Evolutionary conservation across 2,888 invertebrate genomes (phyloP).

Genomic region (Macrophya annulata): DNA sequence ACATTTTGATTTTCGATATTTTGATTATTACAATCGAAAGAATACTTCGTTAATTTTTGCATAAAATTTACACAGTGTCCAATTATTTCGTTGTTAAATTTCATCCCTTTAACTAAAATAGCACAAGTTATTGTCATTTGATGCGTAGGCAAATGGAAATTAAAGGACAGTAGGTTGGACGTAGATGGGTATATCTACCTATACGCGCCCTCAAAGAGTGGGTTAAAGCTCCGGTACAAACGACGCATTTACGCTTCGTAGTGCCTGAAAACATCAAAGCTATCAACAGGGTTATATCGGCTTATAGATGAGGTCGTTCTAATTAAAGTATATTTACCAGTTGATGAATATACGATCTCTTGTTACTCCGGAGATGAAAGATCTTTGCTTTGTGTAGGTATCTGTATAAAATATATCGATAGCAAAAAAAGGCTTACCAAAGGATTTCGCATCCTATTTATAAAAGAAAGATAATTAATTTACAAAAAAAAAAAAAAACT

Average conservation of each 20-base stretch:
- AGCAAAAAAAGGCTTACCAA: not conserved
- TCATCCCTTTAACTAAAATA: not conserved
- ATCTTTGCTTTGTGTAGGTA: not conserved
- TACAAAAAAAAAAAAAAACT: not conserved
- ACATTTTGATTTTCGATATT: too few relatives aligned
- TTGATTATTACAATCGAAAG: too few relatives aligned
- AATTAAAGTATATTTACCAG: conserved; percentile 28
- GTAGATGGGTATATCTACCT: not conserved
- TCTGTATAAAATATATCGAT: not conserved
- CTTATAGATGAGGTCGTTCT: conserved; percentile 33
- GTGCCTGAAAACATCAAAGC: conserved; percentile 43
- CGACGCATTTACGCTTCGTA: conserved; percentile 25
- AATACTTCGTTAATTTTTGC: too few relatives aligned
- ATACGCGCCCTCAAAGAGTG: conserved; percentile 25
- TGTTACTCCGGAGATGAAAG: not conserved
- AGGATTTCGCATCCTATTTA: not conserved
- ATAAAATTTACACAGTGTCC: too few relatives aligned
- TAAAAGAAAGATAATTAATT: not conserved
- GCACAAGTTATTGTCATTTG: not conserved
- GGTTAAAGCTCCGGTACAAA: not conserved
- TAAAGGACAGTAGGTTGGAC: not conserved
- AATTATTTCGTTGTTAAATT: not conserved
- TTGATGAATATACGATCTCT: not conserved
- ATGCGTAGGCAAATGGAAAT: conserved; percentile 3
- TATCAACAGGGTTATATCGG: not conserved